Percentiles rank a stretch among this genome's conserved stretches.
These are phyloP conservation scores for Metacarcinus magister DNA, from an alignment of 2,888 invertebrate genomes.

Conservation along the genomic window DNA sequence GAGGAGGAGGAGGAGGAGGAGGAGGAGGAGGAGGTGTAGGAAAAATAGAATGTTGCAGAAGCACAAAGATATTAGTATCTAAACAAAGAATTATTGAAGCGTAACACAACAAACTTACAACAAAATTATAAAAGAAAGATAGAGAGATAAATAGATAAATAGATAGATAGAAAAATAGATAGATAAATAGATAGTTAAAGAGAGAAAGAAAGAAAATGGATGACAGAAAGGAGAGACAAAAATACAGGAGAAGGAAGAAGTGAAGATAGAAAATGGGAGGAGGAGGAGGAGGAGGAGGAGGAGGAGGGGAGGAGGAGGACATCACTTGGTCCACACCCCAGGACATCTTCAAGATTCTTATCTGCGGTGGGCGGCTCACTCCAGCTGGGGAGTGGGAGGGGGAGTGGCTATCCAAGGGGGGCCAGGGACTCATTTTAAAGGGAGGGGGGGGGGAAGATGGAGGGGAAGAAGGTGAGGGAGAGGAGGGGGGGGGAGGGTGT, in stretches of 20 bases:
- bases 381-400: background rate
- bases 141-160: background rate
- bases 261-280: background rate
- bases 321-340: background rate
- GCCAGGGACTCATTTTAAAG: background rate
- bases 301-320: background rate
- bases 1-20: background rate
- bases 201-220: background rate
- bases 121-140: no score
- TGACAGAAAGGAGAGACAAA: background rate
- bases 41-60: background rate
- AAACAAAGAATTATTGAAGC: background rate
- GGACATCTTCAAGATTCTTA: background rate
- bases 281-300: background rate
- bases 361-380: conserved; percentile 41
- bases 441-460: background rate
- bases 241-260: background rate
- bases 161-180: background rate
- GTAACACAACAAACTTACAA: no score
- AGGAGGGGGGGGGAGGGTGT: background rate
- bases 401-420: background rate
- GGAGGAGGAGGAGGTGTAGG: background rate
- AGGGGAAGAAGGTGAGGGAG: background rate
- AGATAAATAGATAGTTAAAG: background rate
- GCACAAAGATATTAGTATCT: background rate